These are phyloP conservation scores for Gonioctena quinquepunctata DNA, from an alignment of 1,140 invertebrate genomes.

Conservation along the genomic window DNA sequence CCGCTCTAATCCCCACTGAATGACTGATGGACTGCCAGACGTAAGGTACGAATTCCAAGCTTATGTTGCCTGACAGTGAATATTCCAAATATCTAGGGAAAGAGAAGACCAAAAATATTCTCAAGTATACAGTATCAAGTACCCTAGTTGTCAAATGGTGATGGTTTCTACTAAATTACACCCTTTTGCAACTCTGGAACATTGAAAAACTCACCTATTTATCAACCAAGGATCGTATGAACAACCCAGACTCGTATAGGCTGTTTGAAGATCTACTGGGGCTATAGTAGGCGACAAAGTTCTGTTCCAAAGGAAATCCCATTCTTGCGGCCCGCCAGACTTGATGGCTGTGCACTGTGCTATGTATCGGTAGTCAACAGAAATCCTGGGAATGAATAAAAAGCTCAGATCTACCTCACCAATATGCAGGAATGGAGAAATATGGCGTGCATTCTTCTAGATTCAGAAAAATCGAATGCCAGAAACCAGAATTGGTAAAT, in stretches of 20 bases:
- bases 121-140: background rate
- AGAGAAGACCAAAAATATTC: background rate
- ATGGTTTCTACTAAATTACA: background rate
- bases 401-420: too few species aligned
- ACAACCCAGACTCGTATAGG: slow-evolving; percentile 47
- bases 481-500: too few species aligned
- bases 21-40: slow-evolving; percentile 49
- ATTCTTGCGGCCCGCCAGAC: slow-evolving; percentile 41
- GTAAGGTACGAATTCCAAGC: slow-evolving; percentile 44
- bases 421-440: too few species aligned
- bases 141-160: too few species aligned
- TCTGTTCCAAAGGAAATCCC: slow-evolving; percentile 48
- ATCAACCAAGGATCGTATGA: slow-evolving; percentile 50
- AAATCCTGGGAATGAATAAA: slow-evolving; percentile 44
- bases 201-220: slow-evolving; percentile 41
- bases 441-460: too few species aligned
- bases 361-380: slow-evolving; percentile 38
- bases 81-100: slow-evolving; percentile 41
- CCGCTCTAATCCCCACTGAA: slow-evolving; percentile 43
- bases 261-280: slow-evolving; percentile 41
- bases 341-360: slow-evolving; percentile 46
- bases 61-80: slow-evolving; percentile 45
- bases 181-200: background rate
- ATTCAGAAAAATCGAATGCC: too few species aligned
- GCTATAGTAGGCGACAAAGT: slow-evolving; percentile 39